Percentiles rank a stretch among this genome's conserved stretches.
Evolutionary conservation across 1,140 invertebrate genomes (phyloP).

Genomic region (Camponotus pennsylvanicus): DNA sequence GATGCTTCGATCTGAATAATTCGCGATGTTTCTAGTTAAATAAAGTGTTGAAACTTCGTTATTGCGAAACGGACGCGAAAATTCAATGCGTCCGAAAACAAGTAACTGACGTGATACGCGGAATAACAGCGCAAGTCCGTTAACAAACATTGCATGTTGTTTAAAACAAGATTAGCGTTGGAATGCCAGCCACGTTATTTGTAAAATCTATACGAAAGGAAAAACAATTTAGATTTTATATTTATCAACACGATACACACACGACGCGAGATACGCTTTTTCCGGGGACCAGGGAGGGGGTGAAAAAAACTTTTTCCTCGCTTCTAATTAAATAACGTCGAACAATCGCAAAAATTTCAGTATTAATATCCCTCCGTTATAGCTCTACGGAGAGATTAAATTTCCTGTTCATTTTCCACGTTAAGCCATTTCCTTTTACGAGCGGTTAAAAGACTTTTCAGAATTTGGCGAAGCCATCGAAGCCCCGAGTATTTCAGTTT

Average conservation of each 20-base stretch:
- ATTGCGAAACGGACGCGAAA: conserved; percentile 15
- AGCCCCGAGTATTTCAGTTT: conserved; percentile 24
- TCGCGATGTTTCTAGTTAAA: conserved; percentile 32
- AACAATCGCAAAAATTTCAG: conserved; percentile 6
- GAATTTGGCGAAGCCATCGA: conserved; percentile 17
- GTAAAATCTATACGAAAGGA: background rate
- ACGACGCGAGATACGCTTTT: background rate
- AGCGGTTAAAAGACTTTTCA: conserved; percentile 40
- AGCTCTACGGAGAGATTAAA: conserved; percentile 39
- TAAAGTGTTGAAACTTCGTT: conserved; percentile 51
- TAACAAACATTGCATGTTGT: conserved; percentile 13
- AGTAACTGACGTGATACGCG: conserved; percentile 23
- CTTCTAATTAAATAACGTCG: conserved; percentile 8
- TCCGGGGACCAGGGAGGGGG: too few relatives aligned
- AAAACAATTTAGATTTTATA: background rate
- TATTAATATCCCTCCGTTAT: conserved; percentile 3
- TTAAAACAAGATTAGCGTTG: background rate
- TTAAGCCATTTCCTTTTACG: conserved; percentile 34
- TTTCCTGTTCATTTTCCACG: conserved; percentile 23
- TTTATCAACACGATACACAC: background rate
- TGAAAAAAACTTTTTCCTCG: background rate
- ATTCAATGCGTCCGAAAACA: conserved; percentile 26
- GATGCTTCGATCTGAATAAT: conserved; percentile 49
- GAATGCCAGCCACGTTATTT: background rate
- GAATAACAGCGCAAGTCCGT: background rate